Conservation (phyloP, 2,888 invertebrate genomes). For the Macropis europaea region DNA sequence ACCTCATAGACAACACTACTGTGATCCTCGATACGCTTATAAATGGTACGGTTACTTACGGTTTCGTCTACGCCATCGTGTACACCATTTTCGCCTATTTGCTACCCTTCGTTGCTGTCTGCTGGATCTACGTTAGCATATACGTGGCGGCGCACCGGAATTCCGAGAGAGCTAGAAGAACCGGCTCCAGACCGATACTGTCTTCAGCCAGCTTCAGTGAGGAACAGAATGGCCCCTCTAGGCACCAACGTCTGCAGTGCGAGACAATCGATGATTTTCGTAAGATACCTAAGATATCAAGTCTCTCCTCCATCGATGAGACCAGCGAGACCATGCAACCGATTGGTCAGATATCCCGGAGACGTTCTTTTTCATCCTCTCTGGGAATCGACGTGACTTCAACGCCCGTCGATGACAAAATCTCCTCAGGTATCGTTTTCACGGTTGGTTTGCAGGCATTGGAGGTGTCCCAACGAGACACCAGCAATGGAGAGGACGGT, state of each 20-base stretch:
- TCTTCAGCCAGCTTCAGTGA: constrained; percentile 74
- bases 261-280: constrained; percentile 70
- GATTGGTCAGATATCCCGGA: constrained; percentile 32
- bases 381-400: constrained; percentile 20
- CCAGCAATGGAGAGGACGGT: constrained; percentile 30
- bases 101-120: constrained; percentile 83
- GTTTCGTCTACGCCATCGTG: constrained; percentile 79
- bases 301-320: constrained; percentile 77
- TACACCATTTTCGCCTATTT: constrained; percentile 81
- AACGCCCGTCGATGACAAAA: constrained; percentile 38
- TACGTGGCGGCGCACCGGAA: constrained; percentile 89
- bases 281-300: constrained; percentile 76
- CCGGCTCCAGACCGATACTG: constrained; percentile 75
- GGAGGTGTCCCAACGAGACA: constrained; percentile 52
- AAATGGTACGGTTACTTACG: constrained; percentile 71
- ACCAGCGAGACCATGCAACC: constrained; percentile 72
- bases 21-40: constrained; percentile 41
- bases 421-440: constrained; percentile 68
- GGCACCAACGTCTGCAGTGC: constrained; percentile 56
- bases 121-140: constrained; percentile 88
- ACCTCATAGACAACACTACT: constrained; percentile 48
- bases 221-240: constrained; percentile 65
- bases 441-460: constrained; percentile 72
- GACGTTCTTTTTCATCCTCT: constrained; percentile 52
- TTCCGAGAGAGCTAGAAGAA: constrained; percentile 82